Conservation (phyloP, 92 coral and sea anemone species). For the Paragorgia papillata region DNA sequence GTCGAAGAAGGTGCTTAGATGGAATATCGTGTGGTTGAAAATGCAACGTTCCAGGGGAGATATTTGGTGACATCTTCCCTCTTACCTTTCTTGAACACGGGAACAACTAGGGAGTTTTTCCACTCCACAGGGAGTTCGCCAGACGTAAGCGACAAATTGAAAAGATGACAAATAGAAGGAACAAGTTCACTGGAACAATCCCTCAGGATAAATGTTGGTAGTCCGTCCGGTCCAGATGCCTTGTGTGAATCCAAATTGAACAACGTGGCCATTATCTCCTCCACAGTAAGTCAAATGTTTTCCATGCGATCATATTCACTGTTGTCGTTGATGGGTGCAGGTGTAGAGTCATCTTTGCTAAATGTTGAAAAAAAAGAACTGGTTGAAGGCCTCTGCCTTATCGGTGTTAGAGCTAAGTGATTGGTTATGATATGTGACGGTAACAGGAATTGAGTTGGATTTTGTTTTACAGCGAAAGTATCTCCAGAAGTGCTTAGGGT, state of each 20-base stretch:
- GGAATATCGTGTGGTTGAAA: constrained; percentile 8
- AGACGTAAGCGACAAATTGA: constrained; percentile 42
- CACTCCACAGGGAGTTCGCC: constrained; percentile 43
- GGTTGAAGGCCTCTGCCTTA: constrained; percentile 39
- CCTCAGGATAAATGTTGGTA: constrained; percentile 49
- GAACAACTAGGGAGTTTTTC: constrained; percentile 50
- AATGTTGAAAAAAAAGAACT: constrained; percentile 45
- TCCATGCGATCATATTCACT: constrained; percentile 1
- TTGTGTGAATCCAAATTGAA: constrained; percentile 50
- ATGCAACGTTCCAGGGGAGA: constrained; percentile 47
- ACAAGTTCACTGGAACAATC: constrained; percentile 49
- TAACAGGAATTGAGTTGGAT: constrained; percentile 27
- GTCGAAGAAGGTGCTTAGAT: constrained; percentile 13
- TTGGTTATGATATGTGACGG: constrained; percentile 6
- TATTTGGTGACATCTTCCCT: constrained; percentile 7
- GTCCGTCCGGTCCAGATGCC: constrained; percentile 54
- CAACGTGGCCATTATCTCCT: constrained; percentile 35
- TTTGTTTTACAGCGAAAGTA: constrained; percentile 41
- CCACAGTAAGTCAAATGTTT: constrained; percentile 16
- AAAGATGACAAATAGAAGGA: constrained; percentile 48
- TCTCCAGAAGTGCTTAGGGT: constrained; percentile 48
- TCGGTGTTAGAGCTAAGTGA: constrained; percentile 17
- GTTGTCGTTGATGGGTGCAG: not conserved
- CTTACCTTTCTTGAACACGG: constrained; percentile 37
- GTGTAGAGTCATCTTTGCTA: constrained; percentile 28